These are phyloP conservation scores for Dendropsophus ebraccatus DNA, from an alignment of 2,113 vertebrate genomes.

Conservation along the genomic window DNA sequence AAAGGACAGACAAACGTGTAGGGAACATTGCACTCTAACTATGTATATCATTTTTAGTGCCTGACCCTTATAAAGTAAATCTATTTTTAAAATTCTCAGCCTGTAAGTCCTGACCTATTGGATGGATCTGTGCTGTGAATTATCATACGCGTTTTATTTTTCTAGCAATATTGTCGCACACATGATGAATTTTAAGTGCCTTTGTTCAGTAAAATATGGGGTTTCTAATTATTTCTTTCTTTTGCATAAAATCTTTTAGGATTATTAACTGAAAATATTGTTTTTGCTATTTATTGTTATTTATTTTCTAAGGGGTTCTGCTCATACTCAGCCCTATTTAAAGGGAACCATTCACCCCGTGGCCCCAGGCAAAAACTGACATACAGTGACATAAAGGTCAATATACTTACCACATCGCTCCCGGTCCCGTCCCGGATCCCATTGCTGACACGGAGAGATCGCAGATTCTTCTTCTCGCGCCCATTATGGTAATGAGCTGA, in stretches of 20 bases:
- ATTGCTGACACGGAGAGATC: too few species aligned
- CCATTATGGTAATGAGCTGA: too few species aligned
- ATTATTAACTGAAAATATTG: not conserved
- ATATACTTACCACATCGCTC: too few species aligned
- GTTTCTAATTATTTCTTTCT: not conserved
- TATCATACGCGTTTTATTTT: not conserved
- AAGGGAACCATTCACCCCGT: too few species aligned
- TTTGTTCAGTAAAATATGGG: not conserved
- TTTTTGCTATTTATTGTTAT: too few species aligned
- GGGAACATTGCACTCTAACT: not conserved
- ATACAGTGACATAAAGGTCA: too few species aligned
- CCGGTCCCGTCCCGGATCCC: too few species aligned
- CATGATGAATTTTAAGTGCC: not conserved
- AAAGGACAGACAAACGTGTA: constrained; percentile 11
- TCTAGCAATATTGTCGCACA: not conserved
- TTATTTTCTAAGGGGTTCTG: too few species aligned
- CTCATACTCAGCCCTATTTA: too few species aligned
- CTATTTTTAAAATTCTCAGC: not conserved
- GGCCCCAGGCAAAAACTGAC: too few species aligned
- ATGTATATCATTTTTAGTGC: constrained; percentile 7
- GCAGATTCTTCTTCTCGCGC: too few species aligned
- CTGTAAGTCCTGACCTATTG: not conserved
- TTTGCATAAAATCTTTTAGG: not conserved
- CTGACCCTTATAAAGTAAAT: constrained; percentile 5
- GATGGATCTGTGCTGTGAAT: not conserved